Percentiles rank a stretch among this genome's conserved stretches.
phyloP scores from a whole-genome alignment of 2,888 invertebrate genomes.

The Drosophila diplacantha region DNA sequence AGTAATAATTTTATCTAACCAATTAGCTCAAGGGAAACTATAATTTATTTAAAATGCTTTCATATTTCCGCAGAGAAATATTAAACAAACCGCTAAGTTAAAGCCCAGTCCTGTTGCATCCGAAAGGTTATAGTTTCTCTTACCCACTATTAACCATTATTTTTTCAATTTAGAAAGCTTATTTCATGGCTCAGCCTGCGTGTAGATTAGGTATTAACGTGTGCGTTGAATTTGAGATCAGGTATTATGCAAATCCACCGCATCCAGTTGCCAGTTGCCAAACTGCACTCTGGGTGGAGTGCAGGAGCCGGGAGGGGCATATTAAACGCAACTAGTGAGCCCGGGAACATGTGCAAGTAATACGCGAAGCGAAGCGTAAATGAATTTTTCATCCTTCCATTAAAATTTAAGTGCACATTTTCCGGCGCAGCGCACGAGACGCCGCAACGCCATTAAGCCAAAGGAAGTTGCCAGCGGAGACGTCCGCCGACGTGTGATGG shows the following conservation, averaged over 20 bases:
- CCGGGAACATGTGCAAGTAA: slow-evolving; percentile 58
- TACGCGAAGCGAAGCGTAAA: slow-evolving; percentile 71
- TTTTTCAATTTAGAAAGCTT: slow-evolving; percentile 2
- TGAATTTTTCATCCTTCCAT: slow-evolving; percentile 73
- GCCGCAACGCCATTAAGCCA: slow-evolving; percentile 58
- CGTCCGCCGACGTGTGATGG: slow-evolving; percentile 32
- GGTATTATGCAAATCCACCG: slow-evolving; percentile 30
- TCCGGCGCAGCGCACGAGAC: slow-evolving; percentile 68
- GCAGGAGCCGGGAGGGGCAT: slow-evolving; percentile 1
- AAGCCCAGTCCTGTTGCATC: not conserved
- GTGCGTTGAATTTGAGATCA: slow-evolving; percentile 32
- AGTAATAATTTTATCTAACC: too few species aligned
- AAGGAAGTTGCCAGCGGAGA: slow-evolving; percentile 50
- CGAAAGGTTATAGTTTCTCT: not conserved
- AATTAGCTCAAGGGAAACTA: not conserved
- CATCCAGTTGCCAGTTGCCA: slow-evolving; percentile 17
- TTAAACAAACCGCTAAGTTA: not conserved
- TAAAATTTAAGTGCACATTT: slow-evolving; percentile 73
- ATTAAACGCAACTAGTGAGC: slow-evolving; percentile 47
- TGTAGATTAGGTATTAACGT: slow-evolving; percentile 35
- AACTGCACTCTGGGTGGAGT: slow-evolving; percentile 13
- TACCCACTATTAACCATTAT: not conserved
- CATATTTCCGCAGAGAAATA: not conserved
- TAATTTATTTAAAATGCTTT: not conserved
- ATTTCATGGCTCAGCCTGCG: slow-evolving; percentile 4